Conservation (phyloP, 2,888 invertebrate genomes). For the Formica aserva region DNA sequence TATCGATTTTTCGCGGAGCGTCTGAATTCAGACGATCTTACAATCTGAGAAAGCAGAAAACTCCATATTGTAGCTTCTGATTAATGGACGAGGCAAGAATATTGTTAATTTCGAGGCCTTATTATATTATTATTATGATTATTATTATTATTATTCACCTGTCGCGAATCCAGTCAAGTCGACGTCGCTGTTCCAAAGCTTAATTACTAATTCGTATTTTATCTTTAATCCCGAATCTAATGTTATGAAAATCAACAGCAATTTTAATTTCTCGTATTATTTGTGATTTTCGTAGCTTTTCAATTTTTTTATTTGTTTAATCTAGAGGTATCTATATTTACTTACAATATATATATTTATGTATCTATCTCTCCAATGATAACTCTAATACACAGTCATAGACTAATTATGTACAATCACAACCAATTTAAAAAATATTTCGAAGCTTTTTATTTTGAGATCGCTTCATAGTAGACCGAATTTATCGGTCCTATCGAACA, state of each 20-base stretch:
- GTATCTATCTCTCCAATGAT: conserved; percentile 20
- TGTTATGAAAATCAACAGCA: conserved; percentile 26
- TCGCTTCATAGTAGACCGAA: neutral
- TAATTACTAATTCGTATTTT: conserved; percentile 4
- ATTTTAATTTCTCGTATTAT: conserved; percentile 5
- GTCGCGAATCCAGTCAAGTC: conserved; percentile 38
- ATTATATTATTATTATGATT: conserved; percentile 11
- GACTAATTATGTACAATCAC: conserved; percentile 42
- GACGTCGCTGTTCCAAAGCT: conserved; percentile 32
- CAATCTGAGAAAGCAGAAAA: conserved; percentile 18
- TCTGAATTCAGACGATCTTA: conserved; percentile 1
- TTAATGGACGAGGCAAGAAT: conserved; percentile 44
- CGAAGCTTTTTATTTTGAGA: neutral
- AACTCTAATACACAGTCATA: conserved; percentile 38
- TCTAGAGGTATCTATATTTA: conserved; percentile 22
- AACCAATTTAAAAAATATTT: conserved; percentile 44
- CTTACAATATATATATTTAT: conserved; percentile 16
- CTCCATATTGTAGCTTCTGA: conserved; percentile 1
- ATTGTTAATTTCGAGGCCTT: conserved; percentile 29
- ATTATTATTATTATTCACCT: conserved; percentile 31
- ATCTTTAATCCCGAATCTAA: conserved; percentile 8
- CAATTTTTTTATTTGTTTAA: conserved; percentile 26
- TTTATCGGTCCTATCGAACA: neutral
- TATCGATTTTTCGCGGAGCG: conserved; percentile 35
- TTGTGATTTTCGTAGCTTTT: conserved; percentile 38